Conservation (phyloP, 2,888 invertebrate species). For the Subacronicta megacephala region DNA sequence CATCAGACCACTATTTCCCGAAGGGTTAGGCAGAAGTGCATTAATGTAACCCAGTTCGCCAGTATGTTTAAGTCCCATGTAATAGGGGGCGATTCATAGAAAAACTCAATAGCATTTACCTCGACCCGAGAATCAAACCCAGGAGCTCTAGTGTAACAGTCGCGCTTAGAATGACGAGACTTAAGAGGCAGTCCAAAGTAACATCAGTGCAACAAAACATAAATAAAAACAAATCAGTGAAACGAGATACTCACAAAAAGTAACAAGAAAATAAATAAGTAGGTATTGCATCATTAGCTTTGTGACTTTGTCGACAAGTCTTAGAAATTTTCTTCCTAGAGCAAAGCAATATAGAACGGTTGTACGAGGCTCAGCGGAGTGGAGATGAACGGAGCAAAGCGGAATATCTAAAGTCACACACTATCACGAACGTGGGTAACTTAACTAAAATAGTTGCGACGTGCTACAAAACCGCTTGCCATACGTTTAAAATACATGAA, state of each 20-base stretch:
- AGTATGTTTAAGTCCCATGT: too few relatives aligned
- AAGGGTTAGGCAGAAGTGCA: too few relatives aligned
- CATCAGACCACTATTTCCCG: too few relatives aligned
- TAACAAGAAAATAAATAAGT: background rate
- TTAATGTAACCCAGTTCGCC: too few relatives aligned
- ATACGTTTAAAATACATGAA: too few relatives aligned
- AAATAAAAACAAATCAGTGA: background rate
- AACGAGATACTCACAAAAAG: background rate
- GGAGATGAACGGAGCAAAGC: background rate
- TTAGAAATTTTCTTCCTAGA: constrained; percentile 8
- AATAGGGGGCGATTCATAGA: too few relatives aligned
- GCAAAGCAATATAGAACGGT: too few relatives aligned
- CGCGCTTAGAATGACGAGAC: too few relatives aligned
- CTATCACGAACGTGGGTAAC: background rate
- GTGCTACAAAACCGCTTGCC: background rate
- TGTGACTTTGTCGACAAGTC: constrained; percentile 9
- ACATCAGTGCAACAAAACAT: background rate
- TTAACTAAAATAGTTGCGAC: background rate
- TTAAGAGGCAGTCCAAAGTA: too few relatives aligned
- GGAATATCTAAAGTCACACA: background rate
- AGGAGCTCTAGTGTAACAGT: too few relatives aligned
- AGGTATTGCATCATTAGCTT: constrained; percentile 1
- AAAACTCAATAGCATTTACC: too few relatives aligned
- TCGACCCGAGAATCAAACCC: too few relatives aligned
- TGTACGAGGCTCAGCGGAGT: background rate